Evolutionary conservation across 2,113 vertebrate genomes (phyloP).

Genomic region (Camarhynchus parvulus): DNA sequence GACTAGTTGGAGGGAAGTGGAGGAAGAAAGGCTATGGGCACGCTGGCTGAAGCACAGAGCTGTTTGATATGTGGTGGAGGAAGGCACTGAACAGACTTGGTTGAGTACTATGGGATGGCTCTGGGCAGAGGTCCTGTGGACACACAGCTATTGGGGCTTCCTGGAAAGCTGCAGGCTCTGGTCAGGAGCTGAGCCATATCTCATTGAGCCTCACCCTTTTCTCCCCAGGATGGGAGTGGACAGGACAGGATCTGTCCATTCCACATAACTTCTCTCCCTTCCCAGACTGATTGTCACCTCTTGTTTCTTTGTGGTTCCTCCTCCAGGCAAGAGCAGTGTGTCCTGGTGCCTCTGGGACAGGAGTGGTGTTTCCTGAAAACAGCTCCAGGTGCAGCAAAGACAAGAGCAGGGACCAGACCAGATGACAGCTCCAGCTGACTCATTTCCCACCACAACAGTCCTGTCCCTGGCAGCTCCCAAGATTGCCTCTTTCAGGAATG

Average conservation of each 20-base stretch:
- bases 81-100: background rate
- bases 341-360: background rate
- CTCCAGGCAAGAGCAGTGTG: background rate
- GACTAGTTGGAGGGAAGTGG: background rate
- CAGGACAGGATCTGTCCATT: background rate
- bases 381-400: background rate
- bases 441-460: background rate
- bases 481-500: background rate
- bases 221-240: background rate
- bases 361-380: background rate
- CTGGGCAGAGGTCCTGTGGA: background rate
- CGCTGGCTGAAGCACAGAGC: fast-evolving
- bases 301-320: background rate
- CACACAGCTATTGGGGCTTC: background rate
- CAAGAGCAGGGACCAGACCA: background rate
- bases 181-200: background rate
- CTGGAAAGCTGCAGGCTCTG: background rate
- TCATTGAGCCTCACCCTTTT: background rate
- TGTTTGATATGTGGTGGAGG: background rate
- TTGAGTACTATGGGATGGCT: background rate
- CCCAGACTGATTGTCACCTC: background rate
- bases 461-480: background rate
- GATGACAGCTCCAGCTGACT: background rate
- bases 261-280: background rate
- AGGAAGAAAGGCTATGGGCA: background rate